Conservation (phyloP, 30 jellyfish, hydroid and myxozoan genomes). For the Cassiopea xamachana region DNA sequence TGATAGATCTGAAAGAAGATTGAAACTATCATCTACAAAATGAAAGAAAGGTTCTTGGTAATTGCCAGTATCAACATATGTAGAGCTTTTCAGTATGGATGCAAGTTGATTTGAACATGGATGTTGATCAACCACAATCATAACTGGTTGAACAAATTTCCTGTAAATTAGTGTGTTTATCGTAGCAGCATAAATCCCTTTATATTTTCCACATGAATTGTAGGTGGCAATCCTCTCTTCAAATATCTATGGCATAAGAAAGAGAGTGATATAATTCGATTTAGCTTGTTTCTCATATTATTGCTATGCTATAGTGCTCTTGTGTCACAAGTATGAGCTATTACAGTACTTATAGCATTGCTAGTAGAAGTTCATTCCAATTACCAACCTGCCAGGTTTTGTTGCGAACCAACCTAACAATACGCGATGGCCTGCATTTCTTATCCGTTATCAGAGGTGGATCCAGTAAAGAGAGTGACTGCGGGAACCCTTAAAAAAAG, state of each 20-base stretch:
- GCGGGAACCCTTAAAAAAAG: no score
- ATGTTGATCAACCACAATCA: slow-evolving; percentile 9
- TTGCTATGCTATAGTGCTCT: no score
- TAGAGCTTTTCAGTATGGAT: neutral
- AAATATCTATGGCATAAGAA: neutral
- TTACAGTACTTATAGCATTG: no score
- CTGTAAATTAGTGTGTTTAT: neutral
- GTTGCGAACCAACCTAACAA: no score
- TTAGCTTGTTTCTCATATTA: neutral
- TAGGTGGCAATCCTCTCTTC: neutral
- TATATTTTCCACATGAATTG: slow-evolving; percentile 5
- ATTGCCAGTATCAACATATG: neutral
- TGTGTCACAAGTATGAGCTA: no score
- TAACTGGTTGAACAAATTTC: neutral
- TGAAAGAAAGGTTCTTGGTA: neutral
- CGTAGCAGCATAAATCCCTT: neutral
- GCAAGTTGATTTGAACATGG: neutral
- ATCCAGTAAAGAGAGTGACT: no score
- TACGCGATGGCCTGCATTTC: no score
- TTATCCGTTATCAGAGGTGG: no score
- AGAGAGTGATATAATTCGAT: neutral
- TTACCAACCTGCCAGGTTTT: no score
- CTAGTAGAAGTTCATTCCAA: no score
- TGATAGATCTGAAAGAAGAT: slow-evolving; percentile 9
- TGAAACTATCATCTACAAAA: neutral